Conservation (phyloP, 1,140 invertebrate genomes). For the Musca domestica region DNA sequence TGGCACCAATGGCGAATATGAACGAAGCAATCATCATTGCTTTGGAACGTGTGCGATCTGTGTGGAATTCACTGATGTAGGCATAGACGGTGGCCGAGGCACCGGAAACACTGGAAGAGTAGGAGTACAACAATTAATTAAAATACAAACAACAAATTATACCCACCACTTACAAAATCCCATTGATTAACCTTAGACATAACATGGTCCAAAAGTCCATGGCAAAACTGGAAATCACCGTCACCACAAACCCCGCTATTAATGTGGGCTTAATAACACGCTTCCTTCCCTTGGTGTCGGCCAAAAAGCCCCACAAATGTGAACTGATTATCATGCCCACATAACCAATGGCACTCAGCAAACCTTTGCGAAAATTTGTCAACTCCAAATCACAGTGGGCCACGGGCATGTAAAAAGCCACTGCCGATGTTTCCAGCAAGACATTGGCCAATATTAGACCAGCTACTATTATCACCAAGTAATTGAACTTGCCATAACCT, state of each 20-base stretch:
- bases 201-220: slow-evolving; percentile 30
- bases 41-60: slow-evolving; percentile 25
- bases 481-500: slow-evolving; percentile 64
- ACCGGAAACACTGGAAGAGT: slow-evolving; percentile 30
- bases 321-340: slow-evolving; percentile 61
- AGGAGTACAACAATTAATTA: background rate
- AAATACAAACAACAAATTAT: no score
- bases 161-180: slow-evolving; percentile 36
- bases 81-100: slow-evolving; percentile 32
- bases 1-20: slow-evolving; percentile 32
- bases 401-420: slow-evolving; percentile 66
- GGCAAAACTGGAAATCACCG: slow-evolving; percentile 27
- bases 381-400: slow-evolving; percentile 67
- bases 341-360: slow-evolving; percentile 50
- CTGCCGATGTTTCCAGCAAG: slow-evolving; percentile 61
- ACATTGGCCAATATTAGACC: slow-evolving; percentile 59
- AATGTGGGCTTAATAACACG: slow-evolving; percentile 59
- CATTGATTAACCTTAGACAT: slow-evolving; percentile 30
- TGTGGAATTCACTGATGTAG: slow-evolving; percentile 34
- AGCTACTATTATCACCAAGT: slow-evolving; percentile 59
- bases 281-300: slow-evolving; percentile 69
- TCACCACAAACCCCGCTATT: slow-evolving; percentile 27
- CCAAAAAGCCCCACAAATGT: slow-evolving; percentile 73
- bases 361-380: slow-evolving; percentile 60
- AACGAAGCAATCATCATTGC: slow-evolving; percentile 36